phyloP scores from a whole-genome alignment of 1,140 invertebrate genomes.

The Euschistus heros region DNA sequence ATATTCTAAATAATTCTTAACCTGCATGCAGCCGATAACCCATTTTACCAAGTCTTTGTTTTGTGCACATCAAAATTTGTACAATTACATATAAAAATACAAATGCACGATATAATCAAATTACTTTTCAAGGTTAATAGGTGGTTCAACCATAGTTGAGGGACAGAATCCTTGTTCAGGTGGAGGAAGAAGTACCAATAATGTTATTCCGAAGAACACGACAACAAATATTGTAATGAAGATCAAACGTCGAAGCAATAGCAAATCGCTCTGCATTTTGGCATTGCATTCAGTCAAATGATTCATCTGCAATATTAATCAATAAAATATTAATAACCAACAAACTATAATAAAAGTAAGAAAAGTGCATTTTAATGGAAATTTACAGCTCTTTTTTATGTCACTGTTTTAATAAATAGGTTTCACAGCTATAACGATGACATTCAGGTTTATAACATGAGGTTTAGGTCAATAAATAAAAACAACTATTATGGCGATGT shows the following conservation, averaged over 20 bases:
- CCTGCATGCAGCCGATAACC: too few species aligned
- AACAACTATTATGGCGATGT: too few species aligned
- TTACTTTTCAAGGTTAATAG: not conserved
- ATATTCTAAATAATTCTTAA: too few species aligned
- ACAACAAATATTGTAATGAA: constrained; percentile 35
- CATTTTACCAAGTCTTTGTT: too few species aligned
- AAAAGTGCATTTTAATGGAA: too few species aligned
- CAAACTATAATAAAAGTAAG: not conserved
- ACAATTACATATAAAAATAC: not conserved
- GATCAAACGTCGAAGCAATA: not conserved
- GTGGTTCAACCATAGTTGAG: not conserved
- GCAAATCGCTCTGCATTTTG: constrained; percentile 2
- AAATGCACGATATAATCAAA: not conserved
- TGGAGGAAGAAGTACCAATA: not conserved
- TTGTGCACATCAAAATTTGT: too few species aligned
- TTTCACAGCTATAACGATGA: too few species aligned
- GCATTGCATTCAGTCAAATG: constrained; percentile 17
- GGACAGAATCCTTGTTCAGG: not conserved
- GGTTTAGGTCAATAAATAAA: too few species aligned
- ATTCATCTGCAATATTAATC: constrained; percentile 18
- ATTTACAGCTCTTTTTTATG: too few species aligned
- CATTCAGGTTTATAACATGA: too few species aligned
- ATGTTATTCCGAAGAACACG: constrained; percentile 25
- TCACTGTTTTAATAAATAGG: too few species aligned
- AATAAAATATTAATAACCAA: not conserved